Conservation (phyloP, 2,888 invertebrate species). For the Neoaliturus tenellus region DNA sequence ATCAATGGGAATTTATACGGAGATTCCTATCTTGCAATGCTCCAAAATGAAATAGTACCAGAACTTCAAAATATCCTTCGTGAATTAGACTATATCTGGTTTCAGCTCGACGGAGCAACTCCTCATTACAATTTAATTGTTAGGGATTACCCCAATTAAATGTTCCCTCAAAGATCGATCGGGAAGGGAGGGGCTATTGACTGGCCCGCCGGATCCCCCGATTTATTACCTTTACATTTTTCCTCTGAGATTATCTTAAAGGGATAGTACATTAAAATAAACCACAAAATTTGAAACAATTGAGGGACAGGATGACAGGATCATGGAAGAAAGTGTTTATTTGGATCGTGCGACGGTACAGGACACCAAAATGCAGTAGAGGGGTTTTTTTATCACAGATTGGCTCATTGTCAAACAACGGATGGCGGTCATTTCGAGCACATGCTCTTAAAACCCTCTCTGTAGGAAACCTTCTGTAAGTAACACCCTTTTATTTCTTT, state of each 20-base stretch:
- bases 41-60: constrained; percentile 14
- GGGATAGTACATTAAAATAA: constrained; percentile 5
- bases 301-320: neutral
- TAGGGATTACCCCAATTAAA: constrained; percentile 9
- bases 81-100: neutral
- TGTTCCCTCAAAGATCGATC: constrained; percentile 10
- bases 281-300: constrained; percentile 18
- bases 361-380: neutral
- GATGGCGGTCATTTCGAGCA: constrained; percentile 9
- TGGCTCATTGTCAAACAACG: constrained; percentile 18
- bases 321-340: too few relatives aligned
- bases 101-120: constrained; percentile 48
- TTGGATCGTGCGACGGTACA: too few relatives aligned
- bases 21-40: neutral
- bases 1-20: constrained; percentile 13
- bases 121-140: neutral
- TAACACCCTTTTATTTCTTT: too few relatives aligned
- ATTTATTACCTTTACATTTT: neutral
- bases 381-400: neutral
- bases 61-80: constrained; percentile 12
- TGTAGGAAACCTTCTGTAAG: neutral
- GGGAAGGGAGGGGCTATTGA: neutral
- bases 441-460: neutral
- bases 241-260: constrained; percentile 16
- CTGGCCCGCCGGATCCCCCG: neutral